These are phyloP conservation scores for Dissostichus mawsoni DNA, from an alignment of 2,113 vertebrate species.

Conservation along the genomic window DNA sequence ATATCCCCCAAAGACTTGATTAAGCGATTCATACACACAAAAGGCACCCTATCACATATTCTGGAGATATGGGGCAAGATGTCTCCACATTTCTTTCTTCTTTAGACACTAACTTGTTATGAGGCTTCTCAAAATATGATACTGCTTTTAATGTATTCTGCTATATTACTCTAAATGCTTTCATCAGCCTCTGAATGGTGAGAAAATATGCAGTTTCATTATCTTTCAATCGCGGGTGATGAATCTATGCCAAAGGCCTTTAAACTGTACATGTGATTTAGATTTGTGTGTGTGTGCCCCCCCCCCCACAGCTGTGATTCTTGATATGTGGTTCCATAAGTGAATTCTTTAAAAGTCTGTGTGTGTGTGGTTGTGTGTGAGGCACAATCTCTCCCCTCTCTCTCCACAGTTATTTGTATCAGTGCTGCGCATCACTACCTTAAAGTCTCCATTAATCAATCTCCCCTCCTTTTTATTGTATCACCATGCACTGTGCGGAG, in stretches of 20 bases:
- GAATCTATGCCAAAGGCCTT: slow-evolving; percentile 82
- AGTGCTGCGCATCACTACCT: slow-evolving; percentile 85
- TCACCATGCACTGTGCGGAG: slow-evolving; percentile 82
- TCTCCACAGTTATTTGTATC: slow-evolving; percentile 82
- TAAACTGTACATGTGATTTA: slow-evolving; percentile 74
- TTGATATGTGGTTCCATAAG: slow-evolving; percentile 33
- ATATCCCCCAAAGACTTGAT: slow-evolving; percentile 57
- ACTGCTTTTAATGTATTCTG: slow-evolving; percentile 81
- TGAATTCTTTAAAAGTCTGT: slow-evolving; percentile 13
- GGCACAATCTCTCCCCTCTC: slow-evolving; percentile 65
- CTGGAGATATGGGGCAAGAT: slow-evolving; percentile 75
- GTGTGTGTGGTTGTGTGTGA: slow-evolving; percentile 22
- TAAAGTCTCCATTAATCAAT: slow-evolving; percentile 89
- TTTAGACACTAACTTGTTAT: slow-evolving; percentile 67
- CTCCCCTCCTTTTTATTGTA: slow-evolving; percentile 84
- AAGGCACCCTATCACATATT: slow-evolving; percentile 58
- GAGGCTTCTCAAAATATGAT: slow-evolving; percentile 72
- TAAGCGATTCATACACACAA: slow-evolving; percentile 66
- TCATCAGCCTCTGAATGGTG: slow-evolving; percentile 83
- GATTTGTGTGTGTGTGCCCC: slow-evolving; percentile 39
- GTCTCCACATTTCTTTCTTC: slow-evolving; percentile 55
- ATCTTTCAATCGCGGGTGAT: slow-evolving; percentile 81
- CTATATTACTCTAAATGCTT: slow-evolving; percentile 83
- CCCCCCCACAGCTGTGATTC: slow-evolving; percentile 26
- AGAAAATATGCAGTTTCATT: slow-evolving; percentile 83